Conservation (phyloP, 2,888 invertebrate genomes). For the Sylvicola cinctus region DNA sequence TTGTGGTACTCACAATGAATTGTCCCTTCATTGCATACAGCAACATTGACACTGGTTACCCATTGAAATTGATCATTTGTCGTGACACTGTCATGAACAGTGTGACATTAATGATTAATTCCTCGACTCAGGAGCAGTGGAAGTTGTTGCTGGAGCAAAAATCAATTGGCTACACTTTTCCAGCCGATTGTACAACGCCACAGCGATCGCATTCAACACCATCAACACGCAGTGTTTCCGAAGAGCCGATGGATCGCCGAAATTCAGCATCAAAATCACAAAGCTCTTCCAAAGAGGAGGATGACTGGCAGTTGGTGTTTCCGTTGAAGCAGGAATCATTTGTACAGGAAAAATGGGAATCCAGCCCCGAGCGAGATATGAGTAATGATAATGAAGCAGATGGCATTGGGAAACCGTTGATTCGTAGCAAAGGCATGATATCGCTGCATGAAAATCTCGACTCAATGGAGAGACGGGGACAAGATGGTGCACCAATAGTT, state of each 20-base stretch:
- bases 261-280: too few species aligned
- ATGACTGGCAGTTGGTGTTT: constrained; percentile 24
- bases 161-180: constrained; percentile 51
- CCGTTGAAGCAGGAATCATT: constrained; percentile 13
- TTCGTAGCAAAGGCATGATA: too few species aligned
- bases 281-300: constrained; percentile 5
- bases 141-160: constrained; percentile 62
- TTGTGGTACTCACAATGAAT: constrained; percentile 13
- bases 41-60: background rate
- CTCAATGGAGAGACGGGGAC: background rate
- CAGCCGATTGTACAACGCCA: constrained; percentile 17
- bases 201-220: constrained; percentile 9
- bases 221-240: constrained; percentile 7
- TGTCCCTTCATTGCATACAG: too few species aligned
- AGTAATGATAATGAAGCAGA: constrained; percentile 20
- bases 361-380: constrained; percentile 19
- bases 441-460: too few species aligned
- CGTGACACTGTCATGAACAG: constrained; percentile 39
- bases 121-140: constrained; percentile 56
- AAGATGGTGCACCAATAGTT: constrained; percentile 3
- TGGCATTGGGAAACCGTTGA: constrained; percentile 12
- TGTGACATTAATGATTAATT: constrained; percentile 35
- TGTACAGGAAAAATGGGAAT: constrained; percentile 6
- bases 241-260: background rate
- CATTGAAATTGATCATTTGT: constrained; percentile 27